These are phyloP conservation scores for Andricus curvator DNA, from an alignment of 2,888 invertebrate species.

Conservation along the genomic window DNA sequence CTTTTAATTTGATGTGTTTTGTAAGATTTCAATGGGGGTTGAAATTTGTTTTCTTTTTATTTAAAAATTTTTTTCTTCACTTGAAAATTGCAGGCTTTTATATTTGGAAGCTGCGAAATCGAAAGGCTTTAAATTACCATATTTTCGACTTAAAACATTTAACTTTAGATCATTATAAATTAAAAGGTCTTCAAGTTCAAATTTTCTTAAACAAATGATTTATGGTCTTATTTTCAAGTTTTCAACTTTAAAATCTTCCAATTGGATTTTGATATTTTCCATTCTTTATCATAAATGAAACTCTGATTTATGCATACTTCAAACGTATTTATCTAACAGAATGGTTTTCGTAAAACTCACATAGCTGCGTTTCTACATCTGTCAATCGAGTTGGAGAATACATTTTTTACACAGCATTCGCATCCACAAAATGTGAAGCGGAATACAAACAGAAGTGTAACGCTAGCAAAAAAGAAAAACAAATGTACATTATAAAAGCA, in stretches of 20 bases:
- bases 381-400: constrained; percentile 22
- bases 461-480: constrained; percentile 55
- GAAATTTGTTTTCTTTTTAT: too few species aligned
- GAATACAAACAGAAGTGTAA: constrained; percentile 75
- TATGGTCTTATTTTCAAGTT: too few species aligned
- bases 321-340: constrained; percentile 15
- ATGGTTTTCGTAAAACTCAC: constrained; percentile 27
- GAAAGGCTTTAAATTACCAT: too few species aligned
- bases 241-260: too few species aligned
- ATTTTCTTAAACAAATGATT: too few species aligned
- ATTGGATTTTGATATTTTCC: neutral
- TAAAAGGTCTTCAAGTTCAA: too few species aligned
- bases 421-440: constrained; percentile 66
- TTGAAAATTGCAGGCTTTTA: neutral
- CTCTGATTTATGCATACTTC: neutral
- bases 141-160: too few species aligned
- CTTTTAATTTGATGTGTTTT: too few species aligned
- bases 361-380: neutral
- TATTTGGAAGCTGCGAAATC: too few species aligned
- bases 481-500: constrained; percentile 31
- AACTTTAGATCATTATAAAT: too few species aligned
- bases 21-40: too few species aligned
- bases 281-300: neutral
- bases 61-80: neutral
- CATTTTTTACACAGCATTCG: constrained; percentile 33